phyloP scores from a whole-genome alignment of 30 jellyfish, hydroid and myxozoan genomes.

The Calvadosia cruxmelitensis region DNA sequence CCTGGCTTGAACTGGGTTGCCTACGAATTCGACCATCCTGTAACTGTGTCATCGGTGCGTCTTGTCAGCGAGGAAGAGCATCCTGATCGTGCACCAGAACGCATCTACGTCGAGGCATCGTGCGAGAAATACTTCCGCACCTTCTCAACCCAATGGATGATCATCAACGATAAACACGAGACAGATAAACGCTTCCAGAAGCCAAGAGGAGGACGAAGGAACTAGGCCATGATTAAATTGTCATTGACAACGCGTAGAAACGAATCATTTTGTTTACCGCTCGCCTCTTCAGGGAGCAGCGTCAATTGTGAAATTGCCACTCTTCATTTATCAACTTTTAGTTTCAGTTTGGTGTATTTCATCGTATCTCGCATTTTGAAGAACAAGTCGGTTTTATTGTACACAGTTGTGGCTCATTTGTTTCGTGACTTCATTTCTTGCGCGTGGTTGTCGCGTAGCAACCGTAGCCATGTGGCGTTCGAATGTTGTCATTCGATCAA shows the following conservation, averaged over 20 bases:
- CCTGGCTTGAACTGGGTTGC: slow-evolving; percentile 97
- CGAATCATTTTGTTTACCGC: too few species aligned
- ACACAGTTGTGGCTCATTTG: too few species aligned
- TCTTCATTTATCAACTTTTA: too few species aligned
- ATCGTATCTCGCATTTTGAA: too few species aligned
- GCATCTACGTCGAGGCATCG: slow-evolving; percentile 76
- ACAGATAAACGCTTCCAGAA: slow-evolving; percentile 66
- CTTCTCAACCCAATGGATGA: slow-evolving; percentile 71
- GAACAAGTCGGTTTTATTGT: too few species aligned
- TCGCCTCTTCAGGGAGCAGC: too few species aligned
- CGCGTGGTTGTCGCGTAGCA: not conserved
- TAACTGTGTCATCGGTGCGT: slow-evolving; percentile 52
- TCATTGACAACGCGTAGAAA: too few species aligned
- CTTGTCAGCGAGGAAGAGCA: slow-evolving; percentile 86
- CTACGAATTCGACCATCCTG: slow-evolving; percentile 82
- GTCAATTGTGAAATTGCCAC: too few species aligned
- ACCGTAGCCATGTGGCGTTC: not conserved
- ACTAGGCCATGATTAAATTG: not conserved
- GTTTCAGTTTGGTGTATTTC: too few species aligned
- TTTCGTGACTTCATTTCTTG: too few species aligned
- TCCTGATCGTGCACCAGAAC: slow-evolving; percentile 69
- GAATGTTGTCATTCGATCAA: not conserved
- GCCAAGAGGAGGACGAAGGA: slow-evolving; percentile 45
- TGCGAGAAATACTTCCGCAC: slow-evolving; percentile 92
- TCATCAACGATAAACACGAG: slow-evolving; percentile 52